Evolutionary conservation across 2,888 invertebrate genomes (phyloP), one percentile per base, ranked within the genome.

Genomic region (Megamerina dolium): DNA sequence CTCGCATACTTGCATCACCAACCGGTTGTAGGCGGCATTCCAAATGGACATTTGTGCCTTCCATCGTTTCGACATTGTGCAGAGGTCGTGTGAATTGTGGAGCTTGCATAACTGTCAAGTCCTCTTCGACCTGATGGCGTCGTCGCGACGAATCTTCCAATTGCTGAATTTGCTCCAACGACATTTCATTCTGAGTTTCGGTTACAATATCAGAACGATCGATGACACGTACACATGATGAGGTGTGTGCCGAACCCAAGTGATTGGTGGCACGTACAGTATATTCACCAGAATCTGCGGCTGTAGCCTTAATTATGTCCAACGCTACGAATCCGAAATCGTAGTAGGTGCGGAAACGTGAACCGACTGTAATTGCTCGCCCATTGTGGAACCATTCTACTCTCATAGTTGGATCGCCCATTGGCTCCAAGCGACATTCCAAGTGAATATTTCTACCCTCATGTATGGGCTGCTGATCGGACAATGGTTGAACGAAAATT

Each of bases 301-400:
- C 85, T 42, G 89, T 92, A 16, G 91, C 86, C 64, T 94, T 90
- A 50, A 94, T 82, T 47, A 99, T 93, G 63, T 97, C 97, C 55
- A 99, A 74, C 27, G 96, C 93, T 41, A 97, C 93, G 68, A 91
- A 95, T 14, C 97, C 97, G 68, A 97, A 97, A 66, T 99, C 97
- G 63, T 93, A 89, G 67, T 93, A 91, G 18, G 94, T 93, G 64
- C 85, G 83, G 76, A 94, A 96, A 63, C 96, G 81, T 34, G 91
- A 91, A 32, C 90, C 91, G 29, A 91, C 86, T 21, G 92, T 90
- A 13, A 89, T 82, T 8, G 89, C 81, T 60, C 82, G 81, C 20
- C 93, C 95, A 71, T 97, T 94, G 61, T 89, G 91, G 79, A 87
- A 93, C 94, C 93, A 94, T 72, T 92, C 89, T 1, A 93, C 92